phyloP scores from a whole-genome alignment of 2,113 vertebrate species.

The Antechinus stuartii region DNA sequence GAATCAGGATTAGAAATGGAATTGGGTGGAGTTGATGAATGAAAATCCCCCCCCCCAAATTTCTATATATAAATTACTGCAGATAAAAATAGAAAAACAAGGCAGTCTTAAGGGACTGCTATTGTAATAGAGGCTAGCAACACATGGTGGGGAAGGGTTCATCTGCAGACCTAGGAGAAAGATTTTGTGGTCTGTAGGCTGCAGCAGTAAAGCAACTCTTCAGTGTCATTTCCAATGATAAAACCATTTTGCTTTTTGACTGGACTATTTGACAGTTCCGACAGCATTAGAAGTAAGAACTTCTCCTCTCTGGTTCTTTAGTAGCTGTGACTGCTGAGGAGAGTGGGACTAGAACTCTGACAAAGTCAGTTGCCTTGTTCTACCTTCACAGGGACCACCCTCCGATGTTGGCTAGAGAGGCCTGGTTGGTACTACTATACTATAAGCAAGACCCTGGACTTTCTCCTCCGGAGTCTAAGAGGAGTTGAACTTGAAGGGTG shows the following conservation, averaged over 20 bases:
- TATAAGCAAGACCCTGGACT: not conserved
- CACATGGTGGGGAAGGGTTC: not conserved
- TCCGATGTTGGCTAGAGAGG: not conserved
- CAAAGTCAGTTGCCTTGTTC: not conserved
- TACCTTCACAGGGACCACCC: not conserved
- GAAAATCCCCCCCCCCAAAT: not conserved
- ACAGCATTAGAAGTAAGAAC: not conserved
- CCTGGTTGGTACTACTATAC: not conserved
- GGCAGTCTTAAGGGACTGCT: not conserved
- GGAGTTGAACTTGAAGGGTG: not conserved
- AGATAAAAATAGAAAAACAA: not conserved
- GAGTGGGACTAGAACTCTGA: no score
- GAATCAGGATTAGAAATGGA: not conserved
- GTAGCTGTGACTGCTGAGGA: not conserved
- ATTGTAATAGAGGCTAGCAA: not conserved
- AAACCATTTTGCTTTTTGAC: not conserved
- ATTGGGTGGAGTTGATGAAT: not conserved
- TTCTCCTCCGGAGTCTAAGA: not conserved
- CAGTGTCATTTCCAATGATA: not conserved
- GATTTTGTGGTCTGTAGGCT: not conserved
- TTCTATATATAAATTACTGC: not conserved
- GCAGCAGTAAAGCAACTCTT: not conserved
- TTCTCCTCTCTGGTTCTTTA: not conserved
- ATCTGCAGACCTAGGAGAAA: not conserved
- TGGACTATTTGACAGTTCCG: not conserved